A percentile compares a stretch with the other conserved stretches of the same genome.
Evolutionary conservation across 2,797 vertebrate species (phyloP).

Genomic region (Anomalospiza imberbis): DNA sequence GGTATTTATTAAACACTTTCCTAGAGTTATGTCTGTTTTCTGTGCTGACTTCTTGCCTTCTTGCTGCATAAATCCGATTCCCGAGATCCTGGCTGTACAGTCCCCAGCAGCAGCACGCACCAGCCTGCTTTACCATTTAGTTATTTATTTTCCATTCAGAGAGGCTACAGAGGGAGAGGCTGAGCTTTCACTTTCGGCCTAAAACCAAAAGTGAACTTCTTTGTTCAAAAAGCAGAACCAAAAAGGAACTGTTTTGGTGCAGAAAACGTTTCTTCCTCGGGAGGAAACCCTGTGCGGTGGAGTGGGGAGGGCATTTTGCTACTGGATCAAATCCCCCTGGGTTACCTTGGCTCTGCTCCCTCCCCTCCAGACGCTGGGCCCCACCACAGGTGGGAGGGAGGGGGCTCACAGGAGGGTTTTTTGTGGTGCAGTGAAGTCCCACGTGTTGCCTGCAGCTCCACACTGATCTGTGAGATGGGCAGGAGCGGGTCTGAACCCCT

Average conservation of each 20-base stretch:
- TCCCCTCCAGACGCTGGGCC: background rate
- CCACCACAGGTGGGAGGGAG: background rate
- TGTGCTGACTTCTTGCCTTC: background rate
- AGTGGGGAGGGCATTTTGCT: background rate
- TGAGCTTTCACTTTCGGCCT: background rate
- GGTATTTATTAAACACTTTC: background rate
- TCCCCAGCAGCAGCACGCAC: background rate
- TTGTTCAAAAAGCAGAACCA: background rate
- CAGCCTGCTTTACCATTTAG: background rate
- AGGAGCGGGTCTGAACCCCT: background rate
- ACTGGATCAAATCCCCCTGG: background rate
- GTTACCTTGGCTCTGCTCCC: background rate
- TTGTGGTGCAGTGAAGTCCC: background rate
- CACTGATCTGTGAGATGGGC: background rate
- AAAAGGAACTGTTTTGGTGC: background rate
- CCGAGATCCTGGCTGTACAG: fast-evolving
- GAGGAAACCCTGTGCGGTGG: background rate
- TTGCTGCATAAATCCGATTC: background rate
- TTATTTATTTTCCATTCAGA: background rate
- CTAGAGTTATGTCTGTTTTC: background rate
- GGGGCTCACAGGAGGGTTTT: background rate
- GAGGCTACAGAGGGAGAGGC: background rate
- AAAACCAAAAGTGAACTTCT: background rate
- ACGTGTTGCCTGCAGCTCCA: background rate
- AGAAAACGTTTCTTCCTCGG: fast-evolving